Evolutionary conservation across 1,140 invertebrate species (phyloP), one percentile per base, ranked within the genome.

Genomic region (Zophobas morio): DNA sequence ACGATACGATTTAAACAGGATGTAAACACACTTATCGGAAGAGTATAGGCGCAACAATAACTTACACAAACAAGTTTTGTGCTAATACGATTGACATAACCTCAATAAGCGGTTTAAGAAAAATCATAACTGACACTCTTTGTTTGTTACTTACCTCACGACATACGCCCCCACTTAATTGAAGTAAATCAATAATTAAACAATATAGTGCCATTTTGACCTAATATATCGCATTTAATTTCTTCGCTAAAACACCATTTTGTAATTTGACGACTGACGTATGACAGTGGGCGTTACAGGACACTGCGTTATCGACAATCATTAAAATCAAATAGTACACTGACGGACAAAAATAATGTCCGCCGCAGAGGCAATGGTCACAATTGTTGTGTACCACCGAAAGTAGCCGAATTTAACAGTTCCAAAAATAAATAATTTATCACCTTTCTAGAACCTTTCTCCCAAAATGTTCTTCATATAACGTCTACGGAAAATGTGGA

Each of bases 161-260:
- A 42, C 32, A 42, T 42, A 42, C 60, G 33, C 60, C 60, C 60
- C 40, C 60, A 42, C 36, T 40, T 20, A 32, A 40, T 20, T 5
- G 33, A 4, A 66, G 42, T 42, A 8, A 42, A 66, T 66, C 60
- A 66, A 66, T 66, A 66, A n/a, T 66, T 40, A 42, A 32, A 66
- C 60, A 66, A 66, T 66, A 20, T 66, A 66, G 39, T 33, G 39
- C 60, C 60, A 66, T 66, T 47, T 42, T 66, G 60, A 6, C 39
- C 20, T 66, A 66, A 20, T 66, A 20, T 66, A 42, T 66, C 37
- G n/a, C 60, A 66, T 42, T 47, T 5, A 66, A 66, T 20, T 42
- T 32, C 39, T 39, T 47, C 6, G 39, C 3, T 36, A 37, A 8
- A 42, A 0, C 54, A 57, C 54, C 1, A 5, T 20, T 2, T 2